These are phyloP conservation scores for Atrichornis clamosus DNA, from an alignment of 2,113 vertebrate genomes.

Conservation along the genomic window DNA sequence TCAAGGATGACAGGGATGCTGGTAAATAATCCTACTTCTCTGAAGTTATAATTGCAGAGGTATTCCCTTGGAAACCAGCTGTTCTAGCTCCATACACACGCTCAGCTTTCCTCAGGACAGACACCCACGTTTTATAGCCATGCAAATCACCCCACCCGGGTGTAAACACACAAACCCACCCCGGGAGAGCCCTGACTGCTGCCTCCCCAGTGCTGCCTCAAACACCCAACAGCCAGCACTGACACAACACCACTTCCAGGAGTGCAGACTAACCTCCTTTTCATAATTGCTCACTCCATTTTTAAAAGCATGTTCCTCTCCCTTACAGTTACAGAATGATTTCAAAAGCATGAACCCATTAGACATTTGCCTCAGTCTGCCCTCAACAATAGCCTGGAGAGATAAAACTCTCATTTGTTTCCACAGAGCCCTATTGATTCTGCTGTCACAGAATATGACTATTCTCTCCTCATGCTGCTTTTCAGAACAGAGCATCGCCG, in stretches of 20 bases:
- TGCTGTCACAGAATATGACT: slow-evolving; percentile 1
- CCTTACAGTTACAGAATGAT: slow-evolving; percentile 49
- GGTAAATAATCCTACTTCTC: accelerated
- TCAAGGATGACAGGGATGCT: background rate
- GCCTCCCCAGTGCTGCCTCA: background rate
- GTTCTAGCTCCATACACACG: accelerated
- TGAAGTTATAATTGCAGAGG: background rate
- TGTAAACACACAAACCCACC: background rate
- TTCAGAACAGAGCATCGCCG: background rate
- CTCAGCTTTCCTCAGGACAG: background rate
- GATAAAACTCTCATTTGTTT: slow-evolving; percentile 43
- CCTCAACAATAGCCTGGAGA: slow-evolving; percentile 50
- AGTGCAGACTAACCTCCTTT: slow-evolving; percentile 29
- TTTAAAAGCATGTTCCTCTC: slow-evolving; percentile 46
- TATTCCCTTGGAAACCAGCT: background rate
- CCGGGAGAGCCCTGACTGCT: background rate
- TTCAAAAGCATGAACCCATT: slow-evolving; percentile 57
- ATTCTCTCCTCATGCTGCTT: background rate
- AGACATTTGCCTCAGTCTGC: slow-evolving; percentile 46
- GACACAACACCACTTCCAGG: slow-evolving; percentile 4
- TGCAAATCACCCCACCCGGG: background rate
- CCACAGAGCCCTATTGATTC: slow-evolving; percentile 42
- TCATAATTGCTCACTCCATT: slow-evolving; percentile 50
- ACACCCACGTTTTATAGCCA: background rate
- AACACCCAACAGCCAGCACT: background rate